Evolutionary conservation across 37 sponge, comb jelly and placozoan species (phyloP).

Genomic region (Axinella damicornis): DNA sequence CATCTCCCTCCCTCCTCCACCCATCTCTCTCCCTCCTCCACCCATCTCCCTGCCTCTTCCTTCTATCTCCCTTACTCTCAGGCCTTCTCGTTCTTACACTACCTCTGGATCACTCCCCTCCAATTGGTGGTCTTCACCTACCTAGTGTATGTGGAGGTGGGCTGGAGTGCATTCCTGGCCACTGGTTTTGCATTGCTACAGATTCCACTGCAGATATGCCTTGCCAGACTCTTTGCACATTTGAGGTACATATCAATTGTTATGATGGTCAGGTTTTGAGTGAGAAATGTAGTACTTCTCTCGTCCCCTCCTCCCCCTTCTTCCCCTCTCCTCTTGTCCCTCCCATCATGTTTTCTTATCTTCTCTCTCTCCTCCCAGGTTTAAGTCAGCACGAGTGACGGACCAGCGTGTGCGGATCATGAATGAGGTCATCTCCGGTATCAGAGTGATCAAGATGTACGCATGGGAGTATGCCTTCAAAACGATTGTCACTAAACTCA

Average conservation of each 20-base stretch:
- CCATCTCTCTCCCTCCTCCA: neutral
- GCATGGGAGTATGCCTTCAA: slow-evolving; percentile 91
- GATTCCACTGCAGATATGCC: slow-evolving; percentile 40
- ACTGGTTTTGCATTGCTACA: slow-evolving; percentile 33
- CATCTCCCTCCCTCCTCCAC: neutral
- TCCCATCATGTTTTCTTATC: no score
- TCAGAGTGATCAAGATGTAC: slow-evolving; percentile 94
- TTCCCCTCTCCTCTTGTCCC: slow-evolving; percentile 20
- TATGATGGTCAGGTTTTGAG: no score
- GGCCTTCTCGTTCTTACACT: slow-evolving; percentile 64
- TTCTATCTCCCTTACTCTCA: no score
- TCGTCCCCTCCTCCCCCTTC: no score
- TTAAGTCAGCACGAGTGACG: slow-evolving; percentile 67
- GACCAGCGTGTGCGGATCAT: slow-evolving; percentile 81
- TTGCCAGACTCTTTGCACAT: slow-evolving; percentile 38
- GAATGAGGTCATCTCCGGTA: slow-evolving; percentile 88
- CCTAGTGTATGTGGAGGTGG: slow-evolving; percentile 67
- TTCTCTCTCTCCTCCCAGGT: slow-evolving; percentile 52
- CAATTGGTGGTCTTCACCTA: slow-evolving; percentile 53
- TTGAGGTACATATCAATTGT: slow-evolving; percentile 16
- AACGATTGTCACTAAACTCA: slow-evolving; percentile 37
- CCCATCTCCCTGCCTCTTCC: no score
- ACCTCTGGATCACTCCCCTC: slow-evolving; percentile 55
- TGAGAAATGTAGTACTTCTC: no score
- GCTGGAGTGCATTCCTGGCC: slow-evolving; percentile 41